These are phyloP conservation scores for Corbicula japonica DNA, from an alignment of 2,888 invertebrate genomes.

Conservation along the genomic window DNA sequence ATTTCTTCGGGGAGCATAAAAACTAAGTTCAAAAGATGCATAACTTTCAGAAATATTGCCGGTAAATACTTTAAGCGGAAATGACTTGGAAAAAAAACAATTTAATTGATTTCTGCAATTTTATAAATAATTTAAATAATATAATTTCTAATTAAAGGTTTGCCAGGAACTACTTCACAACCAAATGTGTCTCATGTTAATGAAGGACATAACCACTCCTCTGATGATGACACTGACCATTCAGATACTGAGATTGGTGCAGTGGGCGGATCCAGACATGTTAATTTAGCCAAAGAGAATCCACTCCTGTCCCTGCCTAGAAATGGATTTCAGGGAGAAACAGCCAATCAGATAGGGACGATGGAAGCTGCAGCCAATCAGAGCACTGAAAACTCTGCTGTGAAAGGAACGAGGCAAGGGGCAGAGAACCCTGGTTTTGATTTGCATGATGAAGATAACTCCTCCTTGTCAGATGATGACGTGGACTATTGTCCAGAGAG, in stretches of 20 bases:
- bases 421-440: conserved; percentile 45
- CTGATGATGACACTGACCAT: conserved; percentile 49
- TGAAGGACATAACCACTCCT: conserved; percentile 23
- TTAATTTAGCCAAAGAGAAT: conserved; percentile 51
- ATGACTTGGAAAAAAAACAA: not conserved
- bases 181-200: conserved; percentile 50
- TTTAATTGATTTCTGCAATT: not conserved
- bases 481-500: conserved; percentile 37
- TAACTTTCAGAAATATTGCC: not conserved
- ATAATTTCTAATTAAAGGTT: conserved; percentile 40
- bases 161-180: conserved; percentile 58
- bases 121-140: not conserved
- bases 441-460: conserved; percentile 34
- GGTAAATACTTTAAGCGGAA: not conserved
- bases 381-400: conserved; percentile 29
- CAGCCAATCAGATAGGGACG: conserved; percentile 29
- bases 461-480: conserved; percentile 20
- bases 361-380: conserved; percentile 11
- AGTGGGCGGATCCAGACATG: conserved; percentile 59
- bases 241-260: conserved; percentile 65
- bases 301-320: conserved; percentile 36
- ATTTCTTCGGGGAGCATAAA: too few species aligned
- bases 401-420: conserved; percentile 50
- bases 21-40: too few species aligned
- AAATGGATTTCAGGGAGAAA: not conserved